phyloP scores from a whole-genome alignment of 1,140 invertebrate genomes.

The Radopholus similis region DNA sequence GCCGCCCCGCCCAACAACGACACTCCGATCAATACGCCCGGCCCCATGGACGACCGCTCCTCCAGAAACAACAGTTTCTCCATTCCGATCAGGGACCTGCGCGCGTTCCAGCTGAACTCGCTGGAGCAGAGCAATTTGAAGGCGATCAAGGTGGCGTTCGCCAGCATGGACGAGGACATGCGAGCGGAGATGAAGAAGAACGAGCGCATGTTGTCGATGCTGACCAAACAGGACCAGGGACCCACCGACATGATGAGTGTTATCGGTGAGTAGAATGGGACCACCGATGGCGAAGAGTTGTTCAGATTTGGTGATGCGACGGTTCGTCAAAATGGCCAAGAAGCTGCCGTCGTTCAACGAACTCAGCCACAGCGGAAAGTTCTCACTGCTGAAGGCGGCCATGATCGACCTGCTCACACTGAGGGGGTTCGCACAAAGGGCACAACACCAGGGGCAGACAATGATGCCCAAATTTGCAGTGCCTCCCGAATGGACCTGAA shows the following conservation, averaged over 20 bases:
- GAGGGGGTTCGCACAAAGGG: constrained; percentile 17
- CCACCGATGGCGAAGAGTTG: constrained; percentile 5
- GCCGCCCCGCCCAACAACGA: neutral
- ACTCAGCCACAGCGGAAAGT: constrained; percentile 50
- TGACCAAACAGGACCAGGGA: constrained; percentile 26
- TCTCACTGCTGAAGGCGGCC: constrained; percentile 64
- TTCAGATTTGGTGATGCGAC: constrained; percentile 50
- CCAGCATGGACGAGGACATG: constrained; percentile 13
- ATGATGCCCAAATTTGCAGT: constrained; percentile 5
- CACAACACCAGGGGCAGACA: neutral
- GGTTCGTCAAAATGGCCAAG: constrained; percentile 55
- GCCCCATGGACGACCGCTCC: neutral
- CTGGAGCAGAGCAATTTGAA: constrained; percentile 24
- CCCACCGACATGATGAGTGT: constrained; percentile 54
- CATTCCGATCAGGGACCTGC: constrained; percentile 5
- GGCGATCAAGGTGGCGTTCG: neutral
- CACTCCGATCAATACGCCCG: neutral
- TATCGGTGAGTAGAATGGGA: constrained; percentile 28
- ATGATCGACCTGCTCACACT: constrained; percentile 54
- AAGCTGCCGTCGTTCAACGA: constrained; percentile 47
- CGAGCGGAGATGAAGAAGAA: constrained; percentile 5
- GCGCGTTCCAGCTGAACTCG: constrained; percentile 16
- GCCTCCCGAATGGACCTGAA: constrained; percentile 41
- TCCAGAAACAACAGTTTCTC: neutral
- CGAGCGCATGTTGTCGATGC: constrained; percentile 16